These are phyloP conservation scores for Hippocampus barbouri DNA, from an alignment of 2,113 vertebrate species.

Conservation along the genomic window DNA sequence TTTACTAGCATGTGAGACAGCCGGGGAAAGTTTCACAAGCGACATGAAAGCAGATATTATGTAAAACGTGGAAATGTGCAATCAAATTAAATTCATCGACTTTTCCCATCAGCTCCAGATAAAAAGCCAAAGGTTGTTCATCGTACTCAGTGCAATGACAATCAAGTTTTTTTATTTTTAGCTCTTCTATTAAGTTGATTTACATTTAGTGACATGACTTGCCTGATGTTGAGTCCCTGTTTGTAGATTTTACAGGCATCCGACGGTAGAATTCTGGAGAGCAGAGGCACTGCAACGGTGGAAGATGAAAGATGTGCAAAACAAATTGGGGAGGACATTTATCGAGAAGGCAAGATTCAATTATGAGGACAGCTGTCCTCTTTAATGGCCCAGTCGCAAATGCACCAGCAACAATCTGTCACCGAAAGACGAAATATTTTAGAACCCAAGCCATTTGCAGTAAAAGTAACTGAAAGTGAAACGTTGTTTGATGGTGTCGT, in stretches of 20 bases:
- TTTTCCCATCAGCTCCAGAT: background rate
- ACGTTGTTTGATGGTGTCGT: background rate
- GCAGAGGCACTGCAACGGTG: conserved; percentile 90
- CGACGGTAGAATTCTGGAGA: conserved; percentile 98
- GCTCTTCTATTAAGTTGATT: background rate
- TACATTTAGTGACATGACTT: conserved; percentile 37
- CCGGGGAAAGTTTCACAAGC: no score
- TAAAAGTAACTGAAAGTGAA: conserved; percentile 5
- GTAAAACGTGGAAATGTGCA: no score
- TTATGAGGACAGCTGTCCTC: conserved; percentile 7
- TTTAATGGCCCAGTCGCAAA: conserved; percentile 24
- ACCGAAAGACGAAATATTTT: background rate
- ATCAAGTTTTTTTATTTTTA: background rate
- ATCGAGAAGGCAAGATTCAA: conserved; percentile 30
- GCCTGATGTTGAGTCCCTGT: conserved; percentile 99
- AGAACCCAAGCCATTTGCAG: no score
- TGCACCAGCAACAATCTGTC: conserved; percentile 1
- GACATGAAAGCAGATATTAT: background rate
- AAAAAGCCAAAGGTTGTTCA: background rate
- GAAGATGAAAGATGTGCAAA: conserved; percentile 32
- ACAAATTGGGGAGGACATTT: conserved; percentile 18
- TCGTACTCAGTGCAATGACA: background rate
- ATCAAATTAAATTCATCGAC: no score
- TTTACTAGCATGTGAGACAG: no score
- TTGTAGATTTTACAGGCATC: conserved; percentile 99